Evolutionary conservation across 2,888 invertebrate genomes (phyloP).

Genomic region (Fragum sueziense): DNA sequence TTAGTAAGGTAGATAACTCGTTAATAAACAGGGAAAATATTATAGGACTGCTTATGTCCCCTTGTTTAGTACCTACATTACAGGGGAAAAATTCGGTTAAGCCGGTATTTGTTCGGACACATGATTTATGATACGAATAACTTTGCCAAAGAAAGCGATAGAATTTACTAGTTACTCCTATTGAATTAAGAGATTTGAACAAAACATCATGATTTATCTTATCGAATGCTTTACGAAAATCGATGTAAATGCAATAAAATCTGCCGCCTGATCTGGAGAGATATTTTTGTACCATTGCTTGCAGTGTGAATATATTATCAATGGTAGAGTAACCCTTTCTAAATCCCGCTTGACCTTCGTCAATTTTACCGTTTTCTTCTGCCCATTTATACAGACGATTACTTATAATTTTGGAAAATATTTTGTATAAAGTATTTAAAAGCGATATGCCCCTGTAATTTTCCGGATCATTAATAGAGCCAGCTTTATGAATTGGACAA

Average conservation of each 20-base stretch:
- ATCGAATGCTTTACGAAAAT: slow-evolving; percentile 8
- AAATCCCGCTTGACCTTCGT: background rate
- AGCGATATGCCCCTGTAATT: background rate
- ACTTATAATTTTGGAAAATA: slow-evolving; percentile 10
- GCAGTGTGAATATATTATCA: slow-evolving; percentile 3
- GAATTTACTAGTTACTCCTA: background rate
- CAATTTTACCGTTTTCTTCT: background rate
- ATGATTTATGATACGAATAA: background rate
- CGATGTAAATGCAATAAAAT: background rate
- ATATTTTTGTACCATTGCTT: slow-evolving; percentile 13
- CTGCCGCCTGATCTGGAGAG: background rate
- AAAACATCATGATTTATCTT: background rate
- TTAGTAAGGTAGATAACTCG: background rate
- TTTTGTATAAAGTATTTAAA: background rate
- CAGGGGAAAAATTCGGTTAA: background rate
- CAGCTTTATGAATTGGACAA: background rate
- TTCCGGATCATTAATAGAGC: background rate
- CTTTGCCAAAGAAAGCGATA: background rate
- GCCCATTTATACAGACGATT: background rate
- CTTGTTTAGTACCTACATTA: background rate
- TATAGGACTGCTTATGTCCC: background rate
- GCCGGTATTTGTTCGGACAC: background rate
- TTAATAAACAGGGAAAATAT: background rate
- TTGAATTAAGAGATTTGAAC: background rate
- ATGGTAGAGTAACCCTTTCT: slow-evolving; percentile 3